Conservation (phyloP, 2,797 vertebrate species). For the Avahi laniger region DNA sequence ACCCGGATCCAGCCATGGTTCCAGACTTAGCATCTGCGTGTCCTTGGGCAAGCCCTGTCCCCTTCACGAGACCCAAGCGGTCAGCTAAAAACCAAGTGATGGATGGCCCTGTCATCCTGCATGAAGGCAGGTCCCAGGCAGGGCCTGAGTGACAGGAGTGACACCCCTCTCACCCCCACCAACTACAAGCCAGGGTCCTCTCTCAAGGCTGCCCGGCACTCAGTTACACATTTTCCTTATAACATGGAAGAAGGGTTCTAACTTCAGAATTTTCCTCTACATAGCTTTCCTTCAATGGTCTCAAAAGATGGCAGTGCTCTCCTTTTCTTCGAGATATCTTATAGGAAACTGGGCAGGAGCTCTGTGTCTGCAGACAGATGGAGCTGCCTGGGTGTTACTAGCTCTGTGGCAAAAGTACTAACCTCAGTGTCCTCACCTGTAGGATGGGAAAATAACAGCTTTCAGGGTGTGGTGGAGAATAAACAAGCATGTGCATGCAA, state of each 20-base stretch:
- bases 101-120: neutral
- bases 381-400: neutral
- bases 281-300: neutral
- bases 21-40: neutral
- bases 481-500: accelerated
- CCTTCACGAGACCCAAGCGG: neutral
- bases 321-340: neutral
- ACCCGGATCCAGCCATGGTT: neutral
- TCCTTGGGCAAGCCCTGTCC: neutral
- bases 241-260: neutral
- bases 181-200: neutral
- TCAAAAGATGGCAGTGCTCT: neutral
- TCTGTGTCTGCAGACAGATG: neutral
- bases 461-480: neutral
- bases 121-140: neutral
- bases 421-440: neutral
- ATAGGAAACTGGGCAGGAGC: neutral
- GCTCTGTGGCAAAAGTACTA: neutral
- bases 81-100: neutral
- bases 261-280: neutral
- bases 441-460: neutral
- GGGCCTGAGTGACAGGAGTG: too few relatives aligned
- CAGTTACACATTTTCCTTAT: neutral
- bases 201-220: neutral
- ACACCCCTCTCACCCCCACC: accelerated